phyloP scores from a whole-genome alignment of 2,888 invertebrate species.

The Muschampia plurimacula region DNA sequence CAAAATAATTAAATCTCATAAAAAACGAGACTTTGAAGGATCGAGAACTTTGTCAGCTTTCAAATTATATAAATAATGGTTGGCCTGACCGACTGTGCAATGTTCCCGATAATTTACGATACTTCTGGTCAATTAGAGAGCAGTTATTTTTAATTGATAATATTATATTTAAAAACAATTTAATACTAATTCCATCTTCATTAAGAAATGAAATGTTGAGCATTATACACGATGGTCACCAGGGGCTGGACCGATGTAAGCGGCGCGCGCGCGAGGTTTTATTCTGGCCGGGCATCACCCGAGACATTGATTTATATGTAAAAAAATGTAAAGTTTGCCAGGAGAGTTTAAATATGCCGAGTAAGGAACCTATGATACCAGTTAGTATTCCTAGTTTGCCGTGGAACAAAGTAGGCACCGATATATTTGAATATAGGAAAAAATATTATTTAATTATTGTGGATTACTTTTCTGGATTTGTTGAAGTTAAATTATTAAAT shows the following conservation, averaged over 20 bases:
- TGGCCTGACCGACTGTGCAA: too few relatives aligned
- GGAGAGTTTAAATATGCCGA: constrained; percentile 7
- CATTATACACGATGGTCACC: constrained; percentile 10
- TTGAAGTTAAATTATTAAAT: constrained; percentile 39
- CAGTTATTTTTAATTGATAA: constrained; percentile 18
- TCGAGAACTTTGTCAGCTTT: too few relatives aligned
- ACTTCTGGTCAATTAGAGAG: constrained; percentile 38
- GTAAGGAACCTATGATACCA: constrained; percentile 42
- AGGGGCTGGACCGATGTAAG: constrained; percentile 38
- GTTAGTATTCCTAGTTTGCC: constrained; percentile 24
- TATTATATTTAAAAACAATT: constrained; percentile 9
- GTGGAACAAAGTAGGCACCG: constrained; percentile 44
- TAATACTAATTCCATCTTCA: constrained; percentile 27
- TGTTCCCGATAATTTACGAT: constrained; percentile 25
- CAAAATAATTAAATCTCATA: constrained; percentile 1
- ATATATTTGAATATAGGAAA: constrained; percentile 43
- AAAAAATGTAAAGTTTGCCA: constrained; percentile 29
- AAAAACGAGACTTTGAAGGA: too few relatives aligned
- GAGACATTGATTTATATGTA: constrained; percentile 38
- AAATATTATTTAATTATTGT: constrained; percentile 44
- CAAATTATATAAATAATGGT: too few relatives aligned
- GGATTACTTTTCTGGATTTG: constrained; percentile 45
- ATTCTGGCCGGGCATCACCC: constrained; percentile 45
- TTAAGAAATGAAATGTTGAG: constrained; percentile 25
- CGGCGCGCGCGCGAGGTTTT: constrained; percentile 40